Evolutionary conservation across 2,797 vertebrate genomes (phyloP), one percentile per base, ranked within the genome.

Genomic region (Sebastes kiyomatsui): DNA sequence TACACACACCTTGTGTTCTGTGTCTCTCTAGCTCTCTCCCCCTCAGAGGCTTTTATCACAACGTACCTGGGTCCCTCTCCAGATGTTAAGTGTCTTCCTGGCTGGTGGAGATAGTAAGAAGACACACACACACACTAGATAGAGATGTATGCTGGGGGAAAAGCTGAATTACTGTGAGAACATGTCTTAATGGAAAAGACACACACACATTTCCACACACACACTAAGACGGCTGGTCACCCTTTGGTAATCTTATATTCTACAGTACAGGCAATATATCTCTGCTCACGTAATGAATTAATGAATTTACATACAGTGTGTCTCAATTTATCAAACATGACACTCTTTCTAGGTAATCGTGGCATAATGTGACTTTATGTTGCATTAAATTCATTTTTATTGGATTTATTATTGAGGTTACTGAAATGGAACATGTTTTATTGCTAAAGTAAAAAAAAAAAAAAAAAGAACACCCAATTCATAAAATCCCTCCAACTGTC

Each of bases 71-170:
- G 80, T 89, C 77, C 52, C 88, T 89, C 76, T 92, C 85, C 87
- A 92, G 87, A 91, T 92, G 88, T 86, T 86, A 80, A 88, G 74
- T 79, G 74, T 88, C 82, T 80, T 75, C 68, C 82, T 90, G 88
- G 87, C 81, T 83, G 73, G 60, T 72, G 68, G 75, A 88, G 87
- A 90, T 80, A 84, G 86, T 79, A 79, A 82, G 56, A 42, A 86
- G 59, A 77, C 62, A 22, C 56, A 38, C 56, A 55, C 56, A 54
- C 33, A 69, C 75, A 77, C 64, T 14, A 7, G 30, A 81, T 75
- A 81, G 72, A 89, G 46, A 81, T 79, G 82, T 75, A 58, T 70
- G 12, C 67, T 65, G 25, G 46, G 30, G 30, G 60, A 68, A 87
- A 77, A 76, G 28, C 79, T 67, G 55, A 82, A 81, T 87, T 82